A percentile compares a stretch with the other conserved stretches of the same genome.
These are phyloP conservation scores for Eleginops maclovinus DNA, from an alignment of 2,113 vertebrate genomes.

Conservation along the genomic window DNA sequence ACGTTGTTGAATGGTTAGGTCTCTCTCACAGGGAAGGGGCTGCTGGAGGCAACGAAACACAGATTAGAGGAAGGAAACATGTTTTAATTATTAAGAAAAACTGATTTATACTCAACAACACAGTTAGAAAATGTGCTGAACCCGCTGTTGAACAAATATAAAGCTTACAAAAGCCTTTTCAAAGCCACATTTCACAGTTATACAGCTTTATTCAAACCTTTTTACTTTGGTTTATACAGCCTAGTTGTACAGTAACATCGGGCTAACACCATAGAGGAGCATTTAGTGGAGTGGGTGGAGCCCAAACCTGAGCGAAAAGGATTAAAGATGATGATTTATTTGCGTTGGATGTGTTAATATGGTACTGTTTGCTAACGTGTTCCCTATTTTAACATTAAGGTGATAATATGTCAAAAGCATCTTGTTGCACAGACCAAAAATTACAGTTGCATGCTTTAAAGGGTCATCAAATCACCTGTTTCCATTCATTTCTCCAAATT, in stretches of 20 bases:
- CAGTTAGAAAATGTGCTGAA: background rate
- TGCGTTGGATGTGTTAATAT: background rate
- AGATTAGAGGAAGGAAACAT: background rate
- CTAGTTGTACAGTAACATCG: background rate
- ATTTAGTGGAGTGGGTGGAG: background rate
- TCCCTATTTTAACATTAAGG: no score
- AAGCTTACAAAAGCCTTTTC: no score
- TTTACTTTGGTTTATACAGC: no score
- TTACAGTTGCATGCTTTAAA: background rate
- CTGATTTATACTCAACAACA: background rate
- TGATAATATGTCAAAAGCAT: background rate
- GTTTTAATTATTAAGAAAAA: no score
- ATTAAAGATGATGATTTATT: background rate
- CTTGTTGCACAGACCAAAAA: background rate
- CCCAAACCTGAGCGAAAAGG: background rate
- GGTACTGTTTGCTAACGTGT: no score
- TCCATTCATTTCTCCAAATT: no score
- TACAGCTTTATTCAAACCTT: no score
- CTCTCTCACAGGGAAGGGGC: slow-evolving; percentile 68
- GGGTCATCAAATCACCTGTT: background rate
- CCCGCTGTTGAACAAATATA: no score
- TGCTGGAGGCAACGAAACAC: slow-evolving; percentile 25
- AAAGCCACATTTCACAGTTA: background rate
- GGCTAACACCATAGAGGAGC: background rate
- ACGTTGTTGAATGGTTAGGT: slow-evolving; percentile 91